These are phyloP conservation scores for Gallinago solitaria DNA, from an alignment of 2,797 vertebrate genomes.

Conservation along the genomic window DNA sequence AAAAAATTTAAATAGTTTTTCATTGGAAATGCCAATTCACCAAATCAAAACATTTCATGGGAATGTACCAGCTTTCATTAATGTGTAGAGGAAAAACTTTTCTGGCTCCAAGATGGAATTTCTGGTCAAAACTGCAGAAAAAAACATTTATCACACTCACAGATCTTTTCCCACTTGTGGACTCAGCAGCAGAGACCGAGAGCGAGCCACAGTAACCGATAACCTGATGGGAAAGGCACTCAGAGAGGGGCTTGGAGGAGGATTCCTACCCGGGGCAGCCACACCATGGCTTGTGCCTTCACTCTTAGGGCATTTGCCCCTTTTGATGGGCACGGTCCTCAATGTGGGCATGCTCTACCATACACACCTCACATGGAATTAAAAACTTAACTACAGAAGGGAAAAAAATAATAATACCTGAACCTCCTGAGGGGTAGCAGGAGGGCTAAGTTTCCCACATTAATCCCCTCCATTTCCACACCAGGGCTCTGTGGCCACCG, in stretches of 20 bases:
- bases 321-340: neutral
- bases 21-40: neutral
- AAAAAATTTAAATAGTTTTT: neutral
- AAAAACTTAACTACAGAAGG: neutral
- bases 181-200: neutral
- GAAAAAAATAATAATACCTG: rapidly evolving
- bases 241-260: neutral
- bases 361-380: neutral
- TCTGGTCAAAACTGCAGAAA: neutral
- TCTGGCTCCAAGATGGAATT: neutral
- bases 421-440: neutral
- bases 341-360: rapidly evolving
- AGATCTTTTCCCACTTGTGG: neutral
- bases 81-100: neutral
- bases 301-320: rapidly evolving
- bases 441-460: rapidly evolving
- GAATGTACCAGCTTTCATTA: neutral
- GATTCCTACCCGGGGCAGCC: neutral
- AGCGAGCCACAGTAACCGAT: neutral
- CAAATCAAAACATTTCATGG: neutral
- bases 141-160: neutral
- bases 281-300: neutral
- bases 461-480: rapidly evolving
- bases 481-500: neutral
- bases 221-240: neutral